A percentile compares a stretch with the other conserved stretches of the same genome.
Conservation (phyloP, 2,888 invertebrate genomes). For the Deilephila elpenor region DNA sequence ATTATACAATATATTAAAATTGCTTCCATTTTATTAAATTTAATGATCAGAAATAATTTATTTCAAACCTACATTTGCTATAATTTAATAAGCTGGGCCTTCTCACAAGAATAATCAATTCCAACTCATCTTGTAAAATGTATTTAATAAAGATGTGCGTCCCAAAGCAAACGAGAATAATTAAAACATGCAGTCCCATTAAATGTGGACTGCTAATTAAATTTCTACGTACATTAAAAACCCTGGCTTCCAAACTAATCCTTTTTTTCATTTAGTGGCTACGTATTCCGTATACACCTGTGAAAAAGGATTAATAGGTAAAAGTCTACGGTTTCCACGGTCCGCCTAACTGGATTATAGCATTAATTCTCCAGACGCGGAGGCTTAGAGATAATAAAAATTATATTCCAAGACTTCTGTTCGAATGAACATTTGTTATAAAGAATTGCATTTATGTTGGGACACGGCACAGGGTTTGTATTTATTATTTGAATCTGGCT, state of each 20-base stretch:
- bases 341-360: conserved; percentile 15
- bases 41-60: no score
- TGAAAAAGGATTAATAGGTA: conserved; percentile 22
- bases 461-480: no score
- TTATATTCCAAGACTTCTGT: neutral
- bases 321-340: conserved; percentile 11
- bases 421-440: neutral
- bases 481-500: no score
- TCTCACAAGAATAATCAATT: no score
- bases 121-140: neutral
- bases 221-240: neutral
- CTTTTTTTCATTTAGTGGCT: conserved; percentile 13
- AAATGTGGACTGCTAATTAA: conserved; percentile 11
- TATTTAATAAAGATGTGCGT: neutral
- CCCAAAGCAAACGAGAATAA: neutral
- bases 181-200: neutral
- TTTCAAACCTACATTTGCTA: no score
- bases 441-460: neutral
- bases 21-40: no score
- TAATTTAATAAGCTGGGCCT: no score
- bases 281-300: neutral
- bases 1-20: no score
- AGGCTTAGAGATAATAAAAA: neutral
- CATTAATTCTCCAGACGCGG: neutral
- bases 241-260: neutral